Base-by-base conservation (phyloP, 2,888 invertebrate genomes). In the Merodon equestris region DNA sequence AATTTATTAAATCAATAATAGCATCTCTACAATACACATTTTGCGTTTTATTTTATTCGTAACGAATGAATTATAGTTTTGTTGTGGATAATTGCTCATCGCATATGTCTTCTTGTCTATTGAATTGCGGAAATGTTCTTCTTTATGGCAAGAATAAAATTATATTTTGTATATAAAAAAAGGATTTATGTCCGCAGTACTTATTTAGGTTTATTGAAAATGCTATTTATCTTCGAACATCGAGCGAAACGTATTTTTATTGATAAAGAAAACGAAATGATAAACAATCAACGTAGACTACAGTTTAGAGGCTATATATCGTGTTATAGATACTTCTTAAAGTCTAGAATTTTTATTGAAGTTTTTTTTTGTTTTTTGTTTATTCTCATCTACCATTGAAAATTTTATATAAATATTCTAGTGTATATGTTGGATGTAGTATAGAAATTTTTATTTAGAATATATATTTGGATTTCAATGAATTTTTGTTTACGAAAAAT, bases 401-500 rank as follows among this genome's bases (percentile, higher is more conserved):
- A 54, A 47, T 18, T 66, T 50, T 51, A 58, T 72, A 75, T 70
- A 64, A 70, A 76, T 66, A 47, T 36, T 53, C 53, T 75, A 58
- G 54, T 63, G 45, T 63, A 61, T 38, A 34, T 47, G 17, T 36
- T 50, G 10, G 48, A 2, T 18, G 13, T 36, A 51, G 15, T 60
- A 36, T 50, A 51, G 19, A 54, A 56, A 56, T 50, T 54, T 15
- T 54, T 61, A 58, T 71, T 77, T 72, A 72, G 77, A 72, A 77
- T 72, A 53, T 67, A 12, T 53, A 27, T 61, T 48, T 67, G 47
- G 15, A 66, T 42, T 47, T 64, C 12, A 14, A 36, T 67, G 10
- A 40, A 66, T 66, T 66, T 58, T 48, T 40, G 10, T 40, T 36
- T 75, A 64, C 58, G 70, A 64, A 75, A 75, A 70, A 76, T 70